Percentiles rank a stretch among this genome's conserved stretches.
These are phyloP conservation scores for Rotaria socialis DNA, from an alignment of 2,888 invertebrate genomes.

Conservation along the genomic window DNA sequence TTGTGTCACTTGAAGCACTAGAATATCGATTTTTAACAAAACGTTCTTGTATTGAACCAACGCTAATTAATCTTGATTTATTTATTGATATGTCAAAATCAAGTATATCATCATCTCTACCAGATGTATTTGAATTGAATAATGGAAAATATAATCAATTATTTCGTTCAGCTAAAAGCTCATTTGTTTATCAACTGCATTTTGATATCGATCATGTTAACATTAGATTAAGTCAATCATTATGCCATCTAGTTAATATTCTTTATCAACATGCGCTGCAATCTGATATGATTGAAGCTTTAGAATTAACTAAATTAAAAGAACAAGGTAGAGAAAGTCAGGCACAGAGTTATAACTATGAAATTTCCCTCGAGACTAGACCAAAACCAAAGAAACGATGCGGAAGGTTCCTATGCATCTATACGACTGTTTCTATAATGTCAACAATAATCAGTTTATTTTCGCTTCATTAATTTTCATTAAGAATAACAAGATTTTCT, in stretches of 20 bases:
- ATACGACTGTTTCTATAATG: too few relatives aligned
- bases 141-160: constrained; percentile 10
- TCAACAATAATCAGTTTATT: too few relatives aligned
- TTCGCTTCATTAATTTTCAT: too few relatives aligned
- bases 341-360: too few relatives aligned
- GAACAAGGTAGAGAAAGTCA: not conserved
- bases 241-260: constrained; percentile 14
- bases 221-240: constrained; percentile 26
- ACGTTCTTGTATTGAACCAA: constrained; percentile 30
- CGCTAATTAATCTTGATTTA: not conserved
- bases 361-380: too few relatives aligned
- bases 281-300: not conserved
- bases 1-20: not conserved
- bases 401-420: too few relatives aligned
- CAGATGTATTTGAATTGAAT: not conserved
- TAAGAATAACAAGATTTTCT: too few relatives aligned
- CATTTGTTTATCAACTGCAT: not conserved
- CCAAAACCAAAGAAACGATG: too few relatives aligned
- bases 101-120: not conserved
- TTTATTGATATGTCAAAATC: constrained; percentile 3
- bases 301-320: not conserved
- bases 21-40: constrained; percentile 3
- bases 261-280: not conserved
- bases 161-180: not conserved
- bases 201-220: constrained; percentile 10